Percentiles rank a stretch among this genome's conserved stretches.
phyloP scores from a whole-genome alignment of 2,797 vertebrate genomes.

The Limnodromus scolopaceus region DNA sequence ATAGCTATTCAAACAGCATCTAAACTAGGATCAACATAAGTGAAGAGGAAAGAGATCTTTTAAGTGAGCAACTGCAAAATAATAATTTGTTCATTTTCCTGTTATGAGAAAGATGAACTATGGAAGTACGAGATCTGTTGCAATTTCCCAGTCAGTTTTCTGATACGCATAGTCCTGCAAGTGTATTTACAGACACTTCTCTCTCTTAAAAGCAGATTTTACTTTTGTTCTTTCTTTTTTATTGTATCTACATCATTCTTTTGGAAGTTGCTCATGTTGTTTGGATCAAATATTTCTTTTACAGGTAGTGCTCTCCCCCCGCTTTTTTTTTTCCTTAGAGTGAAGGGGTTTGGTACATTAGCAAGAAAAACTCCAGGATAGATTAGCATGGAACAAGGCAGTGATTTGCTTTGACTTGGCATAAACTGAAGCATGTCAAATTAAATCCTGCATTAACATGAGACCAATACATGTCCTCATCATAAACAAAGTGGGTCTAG shows the following conservation, averaged over 20 bases:
- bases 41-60: not conserved
- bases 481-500: not conserved
- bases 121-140: not conserved
- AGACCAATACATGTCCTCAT: not conserved
- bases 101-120: not conserved
- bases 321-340: not conserved
- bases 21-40: not conserved
- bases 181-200: not conserved
- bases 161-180: not conserved
- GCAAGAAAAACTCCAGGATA: not conserved
- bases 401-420: not conserved
- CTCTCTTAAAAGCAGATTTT: not conserved
- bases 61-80: not conserved
- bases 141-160: not conserved
- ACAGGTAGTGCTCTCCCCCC: accelerated
- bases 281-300: not conserved
- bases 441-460: not conserved
- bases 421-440: not conserved
- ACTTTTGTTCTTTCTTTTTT: not conserved
- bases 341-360: not conserved
- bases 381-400: not conserved
- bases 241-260: not conserved
- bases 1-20: not conserved
- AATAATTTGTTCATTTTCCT: not conserved
- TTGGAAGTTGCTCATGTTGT: not conserved